A percentile compares a stretch with the other conserved stretches of the same genome.
Conservation (phyloP, 2,888 invertebrate genomes). For the Orthosia cruda region DNA sequence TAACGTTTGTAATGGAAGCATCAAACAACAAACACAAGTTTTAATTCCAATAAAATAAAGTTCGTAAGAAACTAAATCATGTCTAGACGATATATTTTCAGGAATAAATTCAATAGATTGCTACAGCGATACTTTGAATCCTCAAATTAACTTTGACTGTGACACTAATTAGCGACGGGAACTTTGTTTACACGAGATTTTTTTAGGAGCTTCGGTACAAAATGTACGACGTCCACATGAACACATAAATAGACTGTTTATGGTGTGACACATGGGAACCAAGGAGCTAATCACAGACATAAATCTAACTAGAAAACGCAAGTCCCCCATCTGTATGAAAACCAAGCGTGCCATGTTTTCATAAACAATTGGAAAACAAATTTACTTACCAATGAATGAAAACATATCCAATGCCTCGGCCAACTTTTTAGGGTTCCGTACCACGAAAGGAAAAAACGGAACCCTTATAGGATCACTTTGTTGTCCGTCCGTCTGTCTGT, state of each 20-base stretch:
- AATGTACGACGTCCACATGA: conserved; percentile 25
- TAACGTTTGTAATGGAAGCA: background rate
- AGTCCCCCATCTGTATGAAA: too few species aligned
- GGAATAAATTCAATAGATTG: conserved; percentile 43
- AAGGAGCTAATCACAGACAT: too few species aligned
- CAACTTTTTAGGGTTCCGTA: too few species aligned
- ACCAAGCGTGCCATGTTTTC: too few species aligned
- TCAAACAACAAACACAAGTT: conserved; percentile 23
- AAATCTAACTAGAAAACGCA: too few species aligned
- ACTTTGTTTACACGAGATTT: conserved; percentile 51
- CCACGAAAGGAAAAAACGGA: too few species aligned
- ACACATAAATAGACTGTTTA: conserved; percentile 60
- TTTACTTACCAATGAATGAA: too few species aligned
- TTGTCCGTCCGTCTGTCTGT: too few species aligned
- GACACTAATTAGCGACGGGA: conserved; percentile 62
- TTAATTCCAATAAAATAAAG: conserved; percentile 17
- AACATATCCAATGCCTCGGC: too few species aligned
- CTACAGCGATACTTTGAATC: conserved; percentile 47
- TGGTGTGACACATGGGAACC: conserved; percentile 32
- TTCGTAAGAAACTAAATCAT: conserved; percentile 28
- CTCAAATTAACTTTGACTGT: conserved; percentile 58
- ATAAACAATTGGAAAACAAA: too few species aligned
- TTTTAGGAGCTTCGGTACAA: conserved; percentile 41
- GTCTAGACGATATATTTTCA: conserved; percentile 41
- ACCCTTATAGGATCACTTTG: too few species aligned